Percentiles rank a stretch among this genome's conserved stretches.
Evolutionary conservation across 2,888 invertebrate genomes (phyloP).

Genomic region (Selenia dentaria): DNA sequence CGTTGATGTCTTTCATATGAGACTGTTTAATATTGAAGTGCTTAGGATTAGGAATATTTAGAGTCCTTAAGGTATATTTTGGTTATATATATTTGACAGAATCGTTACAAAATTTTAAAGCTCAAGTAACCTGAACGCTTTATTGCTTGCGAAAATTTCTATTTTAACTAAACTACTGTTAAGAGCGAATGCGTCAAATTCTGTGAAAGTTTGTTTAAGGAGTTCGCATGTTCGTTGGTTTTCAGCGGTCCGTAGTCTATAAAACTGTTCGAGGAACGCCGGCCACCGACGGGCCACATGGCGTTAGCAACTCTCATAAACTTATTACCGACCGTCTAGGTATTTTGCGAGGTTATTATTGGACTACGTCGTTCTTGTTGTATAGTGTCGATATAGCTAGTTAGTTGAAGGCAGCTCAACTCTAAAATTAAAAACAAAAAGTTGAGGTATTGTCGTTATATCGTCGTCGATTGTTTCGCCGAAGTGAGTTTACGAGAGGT

Average conservation of each 20-base stretch:
- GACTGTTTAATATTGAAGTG: too few relatives aligned
- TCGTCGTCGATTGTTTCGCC: slow-evolving; percentile 64
- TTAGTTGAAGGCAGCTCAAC: not conserved
- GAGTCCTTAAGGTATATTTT: too few relatives aligned
- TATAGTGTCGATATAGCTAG: slow-evolving; percentile 4
- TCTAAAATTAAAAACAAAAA: too few relatives aligned
- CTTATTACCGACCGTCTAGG: slow-evolving; percentile 25
- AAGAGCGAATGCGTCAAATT: slow-evolving; percentile 37
- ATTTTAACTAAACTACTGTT: slow-evolving; percentile 15
- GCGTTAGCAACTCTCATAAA: slow-evolving; percentile 28
- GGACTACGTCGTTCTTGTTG: not conserved
- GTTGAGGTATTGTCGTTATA: slow-evolving; percentile 1
- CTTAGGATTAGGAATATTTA: too few relatives aligned
- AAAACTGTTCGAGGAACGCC: slow-evolving; percentile 71
- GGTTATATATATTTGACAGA: too few relatives aligned
- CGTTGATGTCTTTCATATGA: slow-evolving; percentile 31
- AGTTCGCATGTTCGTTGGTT: slow-evolving; percentile 67
- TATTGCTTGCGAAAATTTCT: slow-evolving; percentile 17
- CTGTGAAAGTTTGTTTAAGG: slow-evolving; percentile 56
- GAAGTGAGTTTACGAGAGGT: slow-evolving; percentile 75
- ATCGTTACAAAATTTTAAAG: too few relatives aligned
- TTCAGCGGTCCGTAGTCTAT: slow-evolving; percentile 78
- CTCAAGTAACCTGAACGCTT: too few relatives aligned
- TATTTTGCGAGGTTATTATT: slow-evolving; percentile 1
- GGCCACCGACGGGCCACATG: slow-evolving; percentile 52